phyloP scores from a whole-genome alignment of 2,113 vertebrate species.

The Pontoporia blainvillei region DNA sequence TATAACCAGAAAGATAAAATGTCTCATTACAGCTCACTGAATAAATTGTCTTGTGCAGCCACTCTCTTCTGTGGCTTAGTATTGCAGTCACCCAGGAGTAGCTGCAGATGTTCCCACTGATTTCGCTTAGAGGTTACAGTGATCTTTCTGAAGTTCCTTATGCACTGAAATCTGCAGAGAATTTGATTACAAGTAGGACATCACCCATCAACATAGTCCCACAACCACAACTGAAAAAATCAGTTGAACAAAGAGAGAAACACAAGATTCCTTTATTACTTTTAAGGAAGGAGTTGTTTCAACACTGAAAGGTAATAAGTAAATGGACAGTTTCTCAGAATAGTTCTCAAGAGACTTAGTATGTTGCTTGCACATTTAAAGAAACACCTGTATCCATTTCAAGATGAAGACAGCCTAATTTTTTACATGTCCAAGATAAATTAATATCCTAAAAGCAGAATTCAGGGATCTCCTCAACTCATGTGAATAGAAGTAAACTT shows the following conservation, averaged over 20 bases:
- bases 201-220: neutral
- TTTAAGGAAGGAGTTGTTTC: neutral
- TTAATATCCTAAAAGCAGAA: neutral
- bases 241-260: neutral
- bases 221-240: neutral
- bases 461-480: neutral
- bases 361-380: neutral
- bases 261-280: neutral
- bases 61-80: neutral
- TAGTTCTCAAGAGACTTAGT: neutral
- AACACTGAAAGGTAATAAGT: neutral
- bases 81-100: neutral
- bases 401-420: neutral
- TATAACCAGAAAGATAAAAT: neutral
- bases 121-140: neutral
- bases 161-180: neutral
- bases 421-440: neutral
- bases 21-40: neutral
- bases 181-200: neutral
- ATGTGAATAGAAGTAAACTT: neutral
- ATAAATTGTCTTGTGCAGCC: neutral
- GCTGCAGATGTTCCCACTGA: neutral
- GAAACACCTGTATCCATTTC: constrained; percentile 2
- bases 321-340: constrained; percentile 24
- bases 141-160: neutral